phyloP scores from a whole-genome alignment of 2,797 vertebrate genomes.

The Acanthurus leucopareius region DNA sequence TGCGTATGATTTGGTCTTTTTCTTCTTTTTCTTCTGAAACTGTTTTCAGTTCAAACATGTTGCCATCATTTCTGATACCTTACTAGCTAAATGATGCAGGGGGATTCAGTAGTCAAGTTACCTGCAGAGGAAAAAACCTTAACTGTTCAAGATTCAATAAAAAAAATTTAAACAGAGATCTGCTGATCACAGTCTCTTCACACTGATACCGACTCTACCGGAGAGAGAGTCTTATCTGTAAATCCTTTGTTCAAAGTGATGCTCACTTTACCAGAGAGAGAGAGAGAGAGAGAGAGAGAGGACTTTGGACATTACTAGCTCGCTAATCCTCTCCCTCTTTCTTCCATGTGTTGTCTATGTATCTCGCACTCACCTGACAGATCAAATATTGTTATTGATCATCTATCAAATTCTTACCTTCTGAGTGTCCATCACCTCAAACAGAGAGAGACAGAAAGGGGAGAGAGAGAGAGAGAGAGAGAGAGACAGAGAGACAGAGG shows the following conservation, averaged over 20 bases:
- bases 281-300: conserved; percentile 9
- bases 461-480: neutral
- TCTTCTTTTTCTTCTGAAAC: too few species aligned
- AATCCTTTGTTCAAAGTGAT: conserved; percentile 23
- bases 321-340: neutral
- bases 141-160: neutral
- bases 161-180: neutral
- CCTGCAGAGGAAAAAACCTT: neutral
- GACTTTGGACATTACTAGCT: conserved; percentile 12
- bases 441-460: neutral
- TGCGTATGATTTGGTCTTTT: too few species aligned
- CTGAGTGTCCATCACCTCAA: conserved; percentile 66
- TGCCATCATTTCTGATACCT: neutral
- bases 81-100: neutral
- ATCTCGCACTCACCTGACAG: neutral
- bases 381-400: neutral
- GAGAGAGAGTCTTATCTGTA: conserved; percentile 26
- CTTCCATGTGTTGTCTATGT: neutral
- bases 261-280: conserved; percentile 22
- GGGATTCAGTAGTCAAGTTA: too few species aligned
- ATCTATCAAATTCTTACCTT: conserved; percentile 64
- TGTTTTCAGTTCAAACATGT: neutral
- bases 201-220: neutral
- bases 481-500: too few species aligned
- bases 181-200: neutral